Base-by-base conservation (phyloP, 1,140 invertebrate genomes). In the Trichonephila clavipes region DNA sequence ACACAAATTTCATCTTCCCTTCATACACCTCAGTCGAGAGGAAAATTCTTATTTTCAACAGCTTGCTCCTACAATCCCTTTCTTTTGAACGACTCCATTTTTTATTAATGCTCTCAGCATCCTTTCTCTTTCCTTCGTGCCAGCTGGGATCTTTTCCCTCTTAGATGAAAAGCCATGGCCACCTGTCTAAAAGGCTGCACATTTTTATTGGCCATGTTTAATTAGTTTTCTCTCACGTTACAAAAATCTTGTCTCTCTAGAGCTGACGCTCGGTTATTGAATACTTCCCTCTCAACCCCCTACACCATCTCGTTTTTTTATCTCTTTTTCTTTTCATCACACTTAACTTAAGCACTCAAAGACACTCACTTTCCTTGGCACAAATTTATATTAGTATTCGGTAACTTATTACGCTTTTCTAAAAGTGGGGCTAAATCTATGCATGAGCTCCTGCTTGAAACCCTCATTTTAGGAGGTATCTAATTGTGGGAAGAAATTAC, bases 151-250 rank as follows among this genome's bases (percentile, higher is more conserved):
- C 28, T n/a, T 34, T 59, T 59, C 21, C 82, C 82, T 59, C 82
- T 59, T 34, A 64, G 61, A 85, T 85, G 90, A 92, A 92, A 85
- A 92, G 90, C 77, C 40, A 92, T 51, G 44, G 21, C 88, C 88
- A 81, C 88, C 69, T 90, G 88, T 90, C 90, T n/a, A 64, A 92
- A 64, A 85, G 86, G 40, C 34, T 83, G 21, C 82, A 61, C 82
- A 92, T 92, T 92, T 92, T 92, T 92, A 92, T 92, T 92, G 90
- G 90, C 90, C 90, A 92, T 92, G 90, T 92, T 92, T 92, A 92
- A 92, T 92, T 92, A 92, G 90, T 92, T 92, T 92, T 92, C 90
- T 61, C 82, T 92, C 90, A 64, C 24, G 90, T 64, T 92, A 92
- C 90, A 92, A 92, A 92, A 92, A 92, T 92, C 90, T 92, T 85